Evolutionary conservation across 2,888 invertebrate genomes (phyloP), one percentile per base, ranked within the genome.

Genomic region (Dryobota labecula): DNA sequence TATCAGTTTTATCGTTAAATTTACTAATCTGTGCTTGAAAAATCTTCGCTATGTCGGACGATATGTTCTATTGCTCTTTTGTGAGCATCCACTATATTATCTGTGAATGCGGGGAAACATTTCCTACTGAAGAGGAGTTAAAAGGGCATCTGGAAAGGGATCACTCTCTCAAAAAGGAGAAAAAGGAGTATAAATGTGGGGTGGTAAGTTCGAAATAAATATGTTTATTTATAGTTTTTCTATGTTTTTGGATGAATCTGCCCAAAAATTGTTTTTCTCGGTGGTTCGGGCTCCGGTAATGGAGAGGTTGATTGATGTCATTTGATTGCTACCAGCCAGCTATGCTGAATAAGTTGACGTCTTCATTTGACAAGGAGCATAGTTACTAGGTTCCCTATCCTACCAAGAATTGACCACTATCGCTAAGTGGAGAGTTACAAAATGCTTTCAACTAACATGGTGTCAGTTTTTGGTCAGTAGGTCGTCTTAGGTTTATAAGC

Each of bases 51-150:
- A 85, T 86, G 85, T 84, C 86, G 72, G 88, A 88, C 63, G 89
- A 91, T 78, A 91, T 88, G 88, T 91, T 91, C 86, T 92, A 90
- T 82, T 92, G 92, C 86, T 91, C 93, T 36, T 92, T 93, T 82
- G 93, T 94, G 76, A 92, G 92, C 86, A 91, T 92, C 76, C 92
- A 94, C 75, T 94, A 93, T 88, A 93, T 93, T 89, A 93, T 94
- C 92, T 93, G 93, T 92, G 92, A 93, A 76, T 94, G 94, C 54
- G 94, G 93, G 0, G 91, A 93, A 78, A 93, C 91, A 27, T 94
- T 93, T 87, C 90, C 92, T 0, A 89, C 90, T 0, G 93, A 93
- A 66, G 92, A 92, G 27, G 89, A 87, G 4, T 73, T 94, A 64
- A 90, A 87, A 72, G 74, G 65, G 0, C 94, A 94, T 84, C 83